Conservation (phyloP, 2,113 vertebrate species). For the Fulica atra region DNA sequence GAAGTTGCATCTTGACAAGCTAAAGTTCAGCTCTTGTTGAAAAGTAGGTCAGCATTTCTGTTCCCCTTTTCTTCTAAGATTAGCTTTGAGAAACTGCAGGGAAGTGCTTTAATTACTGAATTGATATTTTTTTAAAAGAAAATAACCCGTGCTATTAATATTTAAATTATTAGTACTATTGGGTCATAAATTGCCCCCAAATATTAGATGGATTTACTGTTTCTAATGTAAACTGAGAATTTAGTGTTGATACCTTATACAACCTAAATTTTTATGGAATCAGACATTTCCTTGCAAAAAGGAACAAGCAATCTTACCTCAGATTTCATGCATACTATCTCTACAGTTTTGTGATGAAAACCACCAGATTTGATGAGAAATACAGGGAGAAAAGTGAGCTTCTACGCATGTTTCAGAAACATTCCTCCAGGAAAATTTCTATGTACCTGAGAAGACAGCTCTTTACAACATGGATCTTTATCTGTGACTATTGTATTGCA, state of each 20-base stretch:
- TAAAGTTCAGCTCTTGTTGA: background rate
- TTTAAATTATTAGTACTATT: background rate
- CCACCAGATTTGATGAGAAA: background rate
- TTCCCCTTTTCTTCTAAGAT: background rate
- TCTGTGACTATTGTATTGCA: background rate
- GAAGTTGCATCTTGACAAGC: background rate
- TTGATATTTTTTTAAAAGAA: background rate
- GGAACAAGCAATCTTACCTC: background rate
- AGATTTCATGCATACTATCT: background rate
- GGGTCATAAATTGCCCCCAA: background rate
- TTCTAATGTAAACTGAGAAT: background rate
- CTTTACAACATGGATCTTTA: background rate
- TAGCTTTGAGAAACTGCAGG: background rate
- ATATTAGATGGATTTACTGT: background rate
- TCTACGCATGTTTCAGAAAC: background rate
- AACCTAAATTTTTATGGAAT: background rate
- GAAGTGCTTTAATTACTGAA: background rate
- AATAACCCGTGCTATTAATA: background rate
- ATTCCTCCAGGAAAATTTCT: background rate
- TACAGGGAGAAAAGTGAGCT: background rate
- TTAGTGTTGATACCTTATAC: background rate
- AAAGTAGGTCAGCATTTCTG: background rate
- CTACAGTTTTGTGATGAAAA: background rate
- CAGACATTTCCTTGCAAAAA: background rate
- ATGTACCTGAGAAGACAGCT: background rate